Evolutionary conservation across 2,113 vertebrate species (phyloP).

Genomic region (Dromaius novaehollandiae): DNA sequence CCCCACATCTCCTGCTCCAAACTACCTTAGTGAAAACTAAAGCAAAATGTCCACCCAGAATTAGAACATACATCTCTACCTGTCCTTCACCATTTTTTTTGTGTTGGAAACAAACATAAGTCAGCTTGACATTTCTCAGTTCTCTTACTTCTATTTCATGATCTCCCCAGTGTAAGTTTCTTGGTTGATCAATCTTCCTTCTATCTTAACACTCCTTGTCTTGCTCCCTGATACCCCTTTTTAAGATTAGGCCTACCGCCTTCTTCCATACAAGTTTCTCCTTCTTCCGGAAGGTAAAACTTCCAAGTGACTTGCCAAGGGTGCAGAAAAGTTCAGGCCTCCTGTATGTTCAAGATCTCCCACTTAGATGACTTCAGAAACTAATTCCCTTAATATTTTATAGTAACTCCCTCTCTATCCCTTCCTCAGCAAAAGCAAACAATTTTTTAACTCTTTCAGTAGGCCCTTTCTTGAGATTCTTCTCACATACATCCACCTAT

Average conservation of each 20-base stretch:
- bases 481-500: background rate
- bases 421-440: background rate
- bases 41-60: background rate
- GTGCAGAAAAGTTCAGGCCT: background rate
- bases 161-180: background rate
- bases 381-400: background rate
- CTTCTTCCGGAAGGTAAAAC: background rate
- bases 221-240: background rate
- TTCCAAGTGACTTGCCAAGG: background rate
- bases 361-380: background rate
- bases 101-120: background rate
- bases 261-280: background rate
- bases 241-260: background rate
- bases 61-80: background rate
- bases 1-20: background rate
- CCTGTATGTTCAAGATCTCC: background rate
- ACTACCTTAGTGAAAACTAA: background rate
- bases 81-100: fast-evolving
- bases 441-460: background rate
- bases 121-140: fast-evolving
- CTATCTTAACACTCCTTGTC: background rate
- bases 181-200: background rate
- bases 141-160: background rate
- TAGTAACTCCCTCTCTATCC: background rate
- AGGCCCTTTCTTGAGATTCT: background rate